Evolutionary conservation across 1,140 invertebrate species (phyloP).

Genomic region (Ceratina calcarata): DNA sequence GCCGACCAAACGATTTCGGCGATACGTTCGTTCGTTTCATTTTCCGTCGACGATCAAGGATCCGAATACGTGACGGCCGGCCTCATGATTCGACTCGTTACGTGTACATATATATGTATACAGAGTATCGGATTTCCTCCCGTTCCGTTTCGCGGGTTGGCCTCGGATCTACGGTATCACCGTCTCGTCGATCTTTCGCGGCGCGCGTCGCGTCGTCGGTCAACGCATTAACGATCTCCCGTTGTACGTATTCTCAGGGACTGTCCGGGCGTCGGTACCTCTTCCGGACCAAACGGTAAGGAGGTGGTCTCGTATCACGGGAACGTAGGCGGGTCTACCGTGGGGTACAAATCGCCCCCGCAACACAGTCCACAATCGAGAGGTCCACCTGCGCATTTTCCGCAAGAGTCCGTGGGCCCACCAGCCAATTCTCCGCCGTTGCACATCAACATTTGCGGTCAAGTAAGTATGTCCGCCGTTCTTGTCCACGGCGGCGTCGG

Average conservation of each 20-base stretch:
- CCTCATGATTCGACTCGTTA: no score
- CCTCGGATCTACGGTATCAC: no score
- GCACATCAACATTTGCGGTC: slow-evolving; percentile 79
- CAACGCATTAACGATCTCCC: neutral
- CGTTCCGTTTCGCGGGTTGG: no score
- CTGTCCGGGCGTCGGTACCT: slow-evolving; percentile 76
- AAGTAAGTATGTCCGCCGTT: slow-evolving; percentile 64
- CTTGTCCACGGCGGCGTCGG: neutral
- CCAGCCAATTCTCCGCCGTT: slow-evolving; percentile 76
- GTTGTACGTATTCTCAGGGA: slow-evolving; percentile 62
- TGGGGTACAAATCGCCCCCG: slow-evolving; percentile 74
- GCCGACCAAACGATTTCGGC: no score
- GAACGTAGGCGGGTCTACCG: slow-evolving; percentile 72
- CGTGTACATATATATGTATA: no score
- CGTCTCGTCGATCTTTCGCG: neutral
- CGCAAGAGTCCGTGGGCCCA: slow-evolving; percentile 71
- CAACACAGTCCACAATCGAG: slow-evolving; percentile 74
- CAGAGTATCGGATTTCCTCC: no score
- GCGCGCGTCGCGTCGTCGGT: neutral
- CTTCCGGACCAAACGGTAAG: slow-evolving; percentile 74
- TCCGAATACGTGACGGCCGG: no score
- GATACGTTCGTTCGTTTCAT: no score
- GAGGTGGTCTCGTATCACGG: slow-evolving; percentile 76
- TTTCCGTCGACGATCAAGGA: no score
- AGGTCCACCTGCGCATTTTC: slow-evolving; percentile 72